Base-by-base conservation (phyloP, 2,113 vertebrate genomes). In the Mustelus asterias region DNA sequence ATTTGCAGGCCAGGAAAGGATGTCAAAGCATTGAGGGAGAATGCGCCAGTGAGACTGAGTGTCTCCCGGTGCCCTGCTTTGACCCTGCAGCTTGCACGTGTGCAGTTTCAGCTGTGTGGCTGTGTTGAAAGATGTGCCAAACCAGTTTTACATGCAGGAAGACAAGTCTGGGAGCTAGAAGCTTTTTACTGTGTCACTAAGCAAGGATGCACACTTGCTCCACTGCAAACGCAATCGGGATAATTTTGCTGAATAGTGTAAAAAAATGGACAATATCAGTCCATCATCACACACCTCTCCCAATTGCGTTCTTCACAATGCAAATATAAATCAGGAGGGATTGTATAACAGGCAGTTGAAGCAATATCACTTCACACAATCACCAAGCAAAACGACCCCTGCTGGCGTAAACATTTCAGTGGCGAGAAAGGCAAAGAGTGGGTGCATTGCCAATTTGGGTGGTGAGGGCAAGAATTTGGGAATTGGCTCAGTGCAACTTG, bases 21-120 rank as follows among this genome's bases (percentile, higher is more conserved):
- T 70, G 67, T 70, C 63, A 67, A 69, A 94, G 92, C 37, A 44
- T 67, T 70, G 92, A 94, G 37, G 37, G 65, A 94, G 94, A 26
- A 41, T 95, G 93, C 72, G 93, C 65, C 93, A 70, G 41, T 48
- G 93, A 95, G 65, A 95, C 93, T 72, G 93, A 95, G 70, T 72
- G 67, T 72, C 93, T 95, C 92, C 26, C 65, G 24, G n/a, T 70
- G 63, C n/a, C 67, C 65, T 70, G 67, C 65, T 69, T 48, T 94
- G 65, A 94, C 93, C 93, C 93, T 94, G 93, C 67, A 76, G 94
- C 41, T 69, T 95, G 67, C 41, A 54, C 14, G 94, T 95, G 41
- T 95, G 67, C 4, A 7, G 41, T 10, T 72, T 95, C 94, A 95
- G 94, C 94, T 95, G 69, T 72, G 67, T 54, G 24, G 69, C 41